Evolutionary conservation across 2,797 vertebrate species (phyloP).

Genomic region (Pampus argenteus): DNA sequence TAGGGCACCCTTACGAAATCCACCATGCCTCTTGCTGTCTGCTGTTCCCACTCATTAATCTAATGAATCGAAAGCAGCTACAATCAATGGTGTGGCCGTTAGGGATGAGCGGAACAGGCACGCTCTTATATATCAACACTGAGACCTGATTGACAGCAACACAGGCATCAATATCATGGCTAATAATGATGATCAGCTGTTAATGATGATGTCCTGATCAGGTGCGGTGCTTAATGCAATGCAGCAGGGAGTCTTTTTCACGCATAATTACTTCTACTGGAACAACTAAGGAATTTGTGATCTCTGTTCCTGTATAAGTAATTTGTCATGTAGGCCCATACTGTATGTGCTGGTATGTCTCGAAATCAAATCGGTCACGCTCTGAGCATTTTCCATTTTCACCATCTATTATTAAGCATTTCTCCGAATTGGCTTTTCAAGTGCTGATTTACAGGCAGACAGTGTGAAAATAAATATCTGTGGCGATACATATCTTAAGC

Average conservation of each 20-base stretch:
- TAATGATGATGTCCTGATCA: constrained; percentile 63
- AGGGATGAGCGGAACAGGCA: constrained; percentile 51
- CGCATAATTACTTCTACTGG: constrained; percentile 26
- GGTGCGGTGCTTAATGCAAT: constrained; percentile 21
- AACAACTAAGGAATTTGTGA: constrained; percentile 35
- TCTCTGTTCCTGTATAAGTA: constrained; percentile 48
- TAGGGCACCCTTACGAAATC: constrained; percentile 5
- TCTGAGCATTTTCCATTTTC: constrained; percentile 55
- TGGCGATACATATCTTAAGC: constrained; percentile 42
- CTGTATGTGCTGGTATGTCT: constrained; percentile 41
- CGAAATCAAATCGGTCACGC: constrained; percentile 61
- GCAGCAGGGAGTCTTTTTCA: constrained; percentile 43
- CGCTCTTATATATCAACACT: constrained; percentile 26
- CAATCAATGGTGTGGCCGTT: constrained; percentile 68
- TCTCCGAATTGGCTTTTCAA: constrained; percentile 60
- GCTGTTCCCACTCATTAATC: constrained; percentile 68
- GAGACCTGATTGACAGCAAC: constrained; percentile 63
- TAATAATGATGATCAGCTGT: constrained; percentile 65
- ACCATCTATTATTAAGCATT: constrained; percentile 62
- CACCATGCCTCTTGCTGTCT: constrained; percentile 31
- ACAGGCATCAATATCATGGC: constrained; percentile 54
- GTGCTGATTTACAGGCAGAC: constrained; percentile 57
- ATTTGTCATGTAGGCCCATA: constrained; percentile 55
- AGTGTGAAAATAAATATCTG: constrained; percentile 62
- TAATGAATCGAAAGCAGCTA: constrained; percentile 70